Conservation (phyloP, 2,888 invertebrate genomes). For the Syrista parreyssii region DNA sequence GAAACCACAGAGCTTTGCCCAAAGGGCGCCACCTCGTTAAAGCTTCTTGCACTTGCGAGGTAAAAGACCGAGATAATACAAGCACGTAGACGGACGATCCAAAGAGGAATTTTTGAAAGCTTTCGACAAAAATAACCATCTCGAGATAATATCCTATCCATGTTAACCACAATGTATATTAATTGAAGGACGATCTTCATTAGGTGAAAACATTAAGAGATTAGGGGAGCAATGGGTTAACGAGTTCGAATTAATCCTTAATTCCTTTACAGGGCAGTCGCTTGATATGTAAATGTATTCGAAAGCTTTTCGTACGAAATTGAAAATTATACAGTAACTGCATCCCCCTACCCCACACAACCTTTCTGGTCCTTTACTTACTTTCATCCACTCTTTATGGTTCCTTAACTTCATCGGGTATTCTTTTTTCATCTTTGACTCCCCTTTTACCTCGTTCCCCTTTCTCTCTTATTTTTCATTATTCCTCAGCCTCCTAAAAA, state of each 20-base stretch:
- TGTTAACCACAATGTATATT: neutral
- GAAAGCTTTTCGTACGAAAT: neutral
- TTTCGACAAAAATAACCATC: neutral
- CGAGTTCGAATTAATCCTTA: neutral
- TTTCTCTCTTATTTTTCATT: neutral
- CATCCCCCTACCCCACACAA: neutral
- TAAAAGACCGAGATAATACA: neutral
- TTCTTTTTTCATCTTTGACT: neutral
- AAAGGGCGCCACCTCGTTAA: neutral
- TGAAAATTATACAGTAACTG: neutral
- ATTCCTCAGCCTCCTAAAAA: neutral
- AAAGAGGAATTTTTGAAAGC: neutral
- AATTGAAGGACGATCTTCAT: neutral
- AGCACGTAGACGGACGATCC: neutral
- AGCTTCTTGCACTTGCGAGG: neutral
- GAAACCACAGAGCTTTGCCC: conserved; percentile 5
- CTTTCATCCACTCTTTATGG: neutral
- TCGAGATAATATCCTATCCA: neutral
- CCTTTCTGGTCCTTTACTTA: neutral
- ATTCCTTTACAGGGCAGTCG: neutral
- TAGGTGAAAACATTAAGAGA: neutral
- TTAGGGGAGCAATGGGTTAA: neutral
- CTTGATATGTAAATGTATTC: neutral
- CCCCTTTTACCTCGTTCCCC: neutral
- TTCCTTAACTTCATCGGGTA: neutral